These are phyloP conservation scores for Oncorhynchus gorbuscha DNA, from an alignment of 2,113 vertebrate genomes.

Conservation along the genomic window DNA sequence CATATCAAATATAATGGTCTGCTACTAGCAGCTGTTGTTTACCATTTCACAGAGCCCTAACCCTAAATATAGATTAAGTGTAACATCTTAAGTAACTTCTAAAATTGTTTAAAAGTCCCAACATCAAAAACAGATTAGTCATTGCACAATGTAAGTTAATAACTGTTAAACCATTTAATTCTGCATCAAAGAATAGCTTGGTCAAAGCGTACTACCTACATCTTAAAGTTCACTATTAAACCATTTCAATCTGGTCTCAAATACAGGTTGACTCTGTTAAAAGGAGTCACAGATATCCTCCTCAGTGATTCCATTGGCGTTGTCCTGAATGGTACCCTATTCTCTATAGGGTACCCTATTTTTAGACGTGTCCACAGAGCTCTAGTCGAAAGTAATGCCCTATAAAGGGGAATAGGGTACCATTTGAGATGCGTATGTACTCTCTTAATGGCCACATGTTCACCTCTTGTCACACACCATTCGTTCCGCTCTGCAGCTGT, in stretches of 20 bases:
- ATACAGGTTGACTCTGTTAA: neutral
- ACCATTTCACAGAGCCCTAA: neutral
- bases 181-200: neutral
- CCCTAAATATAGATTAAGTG: too few relatives aligned
- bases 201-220: neutral
- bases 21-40: neutral
- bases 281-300: neutral
- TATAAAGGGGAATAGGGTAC: too few relatives aligned
- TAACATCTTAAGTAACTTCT: neutral
- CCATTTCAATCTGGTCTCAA: neutral
- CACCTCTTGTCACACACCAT: conserved; percentile 28
- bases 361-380: too few relatives aligned
- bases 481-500: conserved; percentile 48
- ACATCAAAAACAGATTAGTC: neutral
- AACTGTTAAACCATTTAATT: neutral
- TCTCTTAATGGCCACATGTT: conserved; percentile 22
- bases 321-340: too few relatives aligned
- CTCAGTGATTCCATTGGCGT: neutral
- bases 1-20: neutral
- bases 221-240: neutral
- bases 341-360: too few relatives aligned
- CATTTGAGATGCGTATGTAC: neutral
- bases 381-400: too few relatives aligned
- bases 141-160: neutral
- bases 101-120: neutral